Evolutionary conservation across 2,888 invertebrate species (phyloP), one percentile per base, ranked within the genome.

Genomic region (Fragum sueziense): DNA sequence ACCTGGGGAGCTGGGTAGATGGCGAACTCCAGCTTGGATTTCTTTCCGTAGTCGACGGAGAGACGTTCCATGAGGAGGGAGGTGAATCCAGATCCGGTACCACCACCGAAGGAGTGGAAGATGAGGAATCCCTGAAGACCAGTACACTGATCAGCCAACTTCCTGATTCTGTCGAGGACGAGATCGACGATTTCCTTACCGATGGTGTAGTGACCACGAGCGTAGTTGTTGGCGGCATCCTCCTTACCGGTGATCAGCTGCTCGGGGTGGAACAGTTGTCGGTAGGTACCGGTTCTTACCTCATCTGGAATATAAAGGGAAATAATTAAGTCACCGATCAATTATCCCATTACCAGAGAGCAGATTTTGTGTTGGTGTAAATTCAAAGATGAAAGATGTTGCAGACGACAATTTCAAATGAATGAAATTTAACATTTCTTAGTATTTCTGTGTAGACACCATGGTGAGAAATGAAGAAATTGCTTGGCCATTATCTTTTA

Each of bases 171-270:
- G 86, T 92, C 92, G 67, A 92, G 86, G n/a, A 91, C 95, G 3
- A 96, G 87, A 84, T 96, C 96, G 22, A 96, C 94, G 93, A 96
- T 95, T 92, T 97, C 96, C 70, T 94, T 94, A 1, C 98, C 98
- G 92, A 98, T 97, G 87, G 98, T 98, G 95, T 99, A 98, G 94
- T 98, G 98, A 84, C 98, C 98, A 91, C 98, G 96, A 80, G 98
- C 98, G 88, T 98, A 98, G 94, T 98, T 98, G 94, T 98, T 98
- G 89, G 98, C 98, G 67, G 98, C 98, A 93, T 98, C 98, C 94
- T 98, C 98, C 94, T 98, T 98, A 89, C 98, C 98, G 90, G 97
- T 97, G 94, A 98, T 97, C 93, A 98, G 95, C 94, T 98, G 98
- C 94, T 98, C 98, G 85, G 98, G 98, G 94, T 98, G 98, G 95